Evolutionary conservation across 2,888 invertebrate genomes (phyloP).

Genomic region (Sturmia bella): DNA sequence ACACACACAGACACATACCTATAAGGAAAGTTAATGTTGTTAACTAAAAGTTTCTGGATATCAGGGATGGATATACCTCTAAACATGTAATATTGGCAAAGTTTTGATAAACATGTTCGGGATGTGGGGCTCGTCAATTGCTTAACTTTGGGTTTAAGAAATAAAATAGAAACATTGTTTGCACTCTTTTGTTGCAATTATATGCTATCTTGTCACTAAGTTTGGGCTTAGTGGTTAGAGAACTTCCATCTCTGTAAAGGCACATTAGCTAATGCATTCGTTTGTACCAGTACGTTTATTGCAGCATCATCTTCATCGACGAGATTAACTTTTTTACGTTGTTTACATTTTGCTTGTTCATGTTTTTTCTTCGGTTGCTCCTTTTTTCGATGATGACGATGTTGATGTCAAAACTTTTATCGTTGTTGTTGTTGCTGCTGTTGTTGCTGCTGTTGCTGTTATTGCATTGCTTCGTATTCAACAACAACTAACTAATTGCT

Average conservation of each 20-base stretch:
- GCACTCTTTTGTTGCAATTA: not conserved
- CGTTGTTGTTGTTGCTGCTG: slow-evolving; percentile 47
- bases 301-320: slow-evolving; percentile 38
- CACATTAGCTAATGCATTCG: slow-evolving; percentile 29
- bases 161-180: too few species aligned
- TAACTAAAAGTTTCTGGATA: not conserved
- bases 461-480: slow-evolving; percentile 36
- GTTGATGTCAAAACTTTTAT: slow-evolving; percentile 20
- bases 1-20: not conserved
- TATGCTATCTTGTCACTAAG: not conserved
- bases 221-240: not conserved
- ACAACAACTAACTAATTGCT: slow-evolving; percentile 67
- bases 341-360: slow-evolving; percentile 12
- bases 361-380: slow-evolving; percentile 3
- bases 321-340: slow-evolving; percentile 42
- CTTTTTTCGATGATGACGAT: slow-evolving; percentile 3
- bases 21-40: not conserved
- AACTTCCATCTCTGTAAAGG: not conserved
- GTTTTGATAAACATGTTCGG: too few species aligned
- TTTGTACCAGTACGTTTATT: not conserved
- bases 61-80: slow-evolving; percentile 1
- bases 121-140: too few species aligned
- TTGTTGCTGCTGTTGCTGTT: slow-evolving; percentile 45
- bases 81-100: too few species aligned
- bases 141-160: too few species aligned